A percentile compares a stretch with the other conserved stretches of the same genome.
Evolutionary conservation across 2,113 vertebrate species (phyloP).

Genomic region (Sterrhoptilus dennistouni): DNA sequence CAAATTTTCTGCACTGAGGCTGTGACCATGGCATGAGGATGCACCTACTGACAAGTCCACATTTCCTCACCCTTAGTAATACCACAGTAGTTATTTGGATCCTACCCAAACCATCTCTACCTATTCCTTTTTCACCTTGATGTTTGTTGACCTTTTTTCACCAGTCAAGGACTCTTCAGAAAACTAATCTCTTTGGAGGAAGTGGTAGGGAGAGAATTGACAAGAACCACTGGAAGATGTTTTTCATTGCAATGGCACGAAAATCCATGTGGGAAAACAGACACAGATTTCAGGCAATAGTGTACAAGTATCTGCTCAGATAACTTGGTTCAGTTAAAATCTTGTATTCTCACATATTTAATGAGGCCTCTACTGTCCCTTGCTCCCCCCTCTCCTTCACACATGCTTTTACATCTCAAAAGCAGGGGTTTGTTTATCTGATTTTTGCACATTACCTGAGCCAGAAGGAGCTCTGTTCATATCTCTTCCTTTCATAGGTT

Average conservation of each 20-base stretch:
- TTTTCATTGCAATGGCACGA: neutral
- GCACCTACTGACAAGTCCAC: neutral
- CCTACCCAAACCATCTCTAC: neutral
- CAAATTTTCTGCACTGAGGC: neutral
- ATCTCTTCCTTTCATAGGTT: conserved; percentile 76
- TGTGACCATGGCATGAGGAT: neutral
- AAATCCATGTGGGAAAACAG: neutral
- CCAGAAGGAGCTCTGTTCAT: conserved; percentile 89
- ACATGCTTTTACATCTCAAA: neutral
- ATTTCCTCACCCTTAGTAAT: neutral
- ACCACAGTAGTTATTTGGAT: neutral
- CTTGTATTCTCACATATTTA: neutral
- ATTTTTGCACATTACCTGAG: conserved; percentile 81
- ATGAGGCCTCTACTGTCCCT: neutral
- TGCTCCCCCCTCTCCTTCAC: neutral
- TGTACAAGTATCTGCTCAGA: neutral
- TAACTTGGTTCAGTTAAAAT: neutral
- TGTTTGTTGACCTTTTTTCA: neutral
- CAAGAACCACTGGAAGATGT: neutral
- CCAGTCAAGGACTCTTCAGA: neutral
- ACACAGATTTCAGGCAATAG: neutral
- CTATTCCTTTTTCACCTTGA: neutral
- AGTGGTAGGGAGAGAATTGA: neutral
- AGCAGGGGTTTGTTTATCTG: neutral
- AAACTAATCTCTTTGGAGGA: neutral